Evolutionary conservation across 2,888 invertebrate species (phyloP), one percentile per base, ranked within the genome.

Genomic region (Molorchus minor): DNA sequence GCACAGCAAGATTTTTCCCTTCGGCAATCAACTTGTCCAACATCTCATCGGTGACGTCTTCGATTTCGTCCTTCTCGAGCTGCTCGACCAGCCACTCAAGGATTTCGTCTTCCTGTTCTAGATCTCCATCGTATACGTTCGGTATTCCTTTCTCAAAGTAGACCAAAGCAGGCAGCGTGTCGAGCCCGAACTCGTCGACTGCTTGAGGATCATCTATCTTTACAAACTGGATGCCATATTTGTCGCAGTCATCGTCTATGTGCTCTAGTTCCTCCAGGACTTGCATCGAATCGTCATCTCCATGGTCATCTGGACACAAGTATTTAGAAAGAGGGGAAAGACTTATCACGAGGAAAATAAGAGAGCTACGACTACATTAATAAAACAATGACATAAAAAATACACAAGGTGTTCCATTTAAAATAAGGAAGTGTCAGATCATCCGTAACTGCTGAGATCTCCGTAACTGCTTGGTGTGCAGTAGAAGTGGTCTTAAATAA

Each of bases 1-100:
- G 84, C 58, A 95, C 95, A 62, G 94, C 94, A 71, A 96, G 85
- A 67, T 90, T 92, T 80, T 93, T 93, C 68, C 94, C 93, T 75
- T 94, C 93, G 75, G 92, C 92, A 67, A 96, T 89, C 65, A 96
- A 85, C 77, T 90, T 91, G 78, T 94, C 94, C 71, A 96, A 84
- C 93, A 95, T 95, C 82, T 95, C 94, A 80, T 95, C 94, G 45
- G 94, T 95, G 40, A 96, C 92, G 81, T 96, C 95, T 83, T 96
- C 95, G 71, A 96, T 96, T 83, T 95, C 95, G 79, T 96, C 95
- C 73, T 91, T 92, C 78, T 94, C 94, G 68, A 94, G 83, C 80
- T 95, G 95, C 64, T 89, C 88, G 60, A 94, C 85, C 29, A 95
- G 83, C 95, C 95, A 95, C 75, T 92, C 91, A 52, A 95, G 82